phyloP scores from a whole-genome alignment of 2,113 vertebrate genomes.

The Vombatus ursinus region DNA sequence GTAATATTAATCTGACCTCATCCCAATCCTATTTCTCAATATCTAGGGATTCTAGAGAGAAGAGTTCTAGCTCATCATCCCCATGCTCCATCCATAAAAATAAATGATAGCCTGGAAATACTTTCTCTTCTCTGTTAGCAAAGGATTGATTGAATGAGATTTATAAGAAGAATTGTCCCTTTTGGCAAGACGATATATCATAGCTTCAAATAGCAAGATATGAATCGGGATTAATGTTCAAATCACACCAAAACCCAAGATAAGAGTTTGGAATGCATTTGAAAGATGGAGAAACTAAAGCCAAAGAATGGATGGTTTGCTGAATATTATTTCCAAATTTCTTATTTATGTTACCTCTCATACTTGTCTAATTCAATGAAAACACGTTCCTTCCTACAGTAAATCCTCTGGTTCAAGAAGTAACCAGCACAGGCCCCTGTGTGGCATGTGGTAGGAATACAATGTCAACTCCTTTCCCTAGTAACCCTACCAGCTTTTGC shows the following conservation, averaged over 20 bases:
- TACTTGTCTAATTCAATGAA: slow-evolving; percentile 53
- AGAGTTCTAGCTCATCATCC: background rate
- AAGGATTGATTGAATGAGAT: slow-evolving; percentile 9
- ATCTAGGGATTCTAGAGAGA: background rate
- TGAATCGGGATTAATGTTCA: slow-evolving; percentile 28
- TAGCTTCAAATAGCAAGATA: slow-evolving; percentile 57
- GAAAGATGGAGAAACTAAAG: background rate
- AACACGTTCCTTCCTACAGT: slow-evolving; percentile 47
- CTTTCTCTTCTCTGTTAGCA: slow-evolving; percentile 36
- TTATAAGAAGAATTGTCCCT: slow-evolving; percentile 58
- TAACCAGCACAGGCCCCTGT: slow-evolving; percentile 30
- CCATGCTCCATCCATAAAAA: background rate
- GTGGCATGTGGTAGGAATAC: slow-evolving; percentile 52
- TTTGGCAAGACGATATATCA: slow-evolving; percentile 57
- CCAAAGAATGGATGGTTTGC: slow-evolving; percentile 29
- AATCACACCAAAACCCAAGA: slow-evolving; percentile 68
- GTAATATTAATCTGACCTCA: slow-evolving; percentile 11
- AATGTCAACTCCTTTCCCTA: slow-evolving; percentile 10
- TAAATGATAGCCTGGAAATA: background rate
- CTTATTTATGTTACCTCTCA: background rate
- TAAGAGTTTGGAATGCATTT: slow-evolving; percentile 55
- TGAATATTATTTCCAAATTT: slow-evolving; percentile 47
- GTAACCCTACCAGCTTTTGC: slow-evolving; percentile 49
- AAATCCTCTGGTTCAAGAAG: slow-evolving; percentile 39
- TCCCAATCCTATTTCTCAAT: background rate